phyloP scores from a whole-genome alignment of 2,888 invertebrate species.

The Tanypteryx hageni region DNA sequence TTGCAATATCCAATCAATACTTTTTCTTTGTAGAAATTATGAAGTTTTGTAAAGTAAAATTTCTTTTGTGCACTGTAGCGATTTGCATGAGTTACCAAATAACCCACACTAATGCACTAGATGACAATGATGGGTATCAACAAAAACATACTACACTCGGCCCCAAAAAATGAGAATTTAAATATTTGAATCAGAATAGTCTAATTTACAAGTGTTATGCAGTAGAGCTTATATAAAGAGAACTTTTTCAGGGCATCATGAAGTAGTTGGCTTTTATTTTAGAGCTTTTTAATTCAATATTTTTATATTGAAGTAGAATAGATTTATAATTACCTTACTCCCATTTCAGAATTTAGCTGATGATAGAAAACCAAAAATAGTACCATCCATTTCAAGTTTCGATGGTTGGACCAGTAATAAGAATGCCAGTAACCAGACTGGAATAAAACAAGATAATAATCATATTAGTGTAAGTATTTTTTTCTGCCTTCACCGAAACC shows the following conservation, averaged over 20 bases:
- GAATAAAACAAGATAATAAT: slow-evolving; percentile 48
- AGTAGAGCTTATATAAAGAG: slow-evolving; percentile 21
- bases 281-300: not conserved
- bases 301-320: not conserved
- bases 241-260: not conserved
- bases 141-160: not conserved
- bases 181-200: not conserved
- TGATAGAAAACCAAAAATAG: slow-evolving; percentile 72
- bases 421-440: slow-evolving; percentile 41
- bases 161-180: not conserved
- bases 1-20: not conserved
- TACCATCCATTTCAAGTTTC: slow-evolving; percentile 70
- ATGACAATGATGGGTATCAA: not conserved
- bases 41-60: not conserved
- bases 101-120: slow-evolving; percentile 40
- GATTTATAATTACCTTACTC: not conserved
- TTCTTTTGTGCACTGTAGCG: slow-evolving; percentile 1
- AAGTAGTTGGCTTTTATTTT: slow-evolving; percentile 42
- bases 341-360: slow-evolving; percentile 80
- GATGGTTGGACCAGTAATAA: slow-evolving; percentile 77
- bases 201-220: not conserved
- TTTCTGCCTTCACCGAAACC: not conserved
- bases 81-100: slow-evolving; percentile 30
- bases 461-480: slow-evolving; percentile 50
- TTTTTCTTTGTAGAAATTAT: not conserved